These are phyloP conservation scores for Dermolepida albohirtum DNA, from an alignment of 2,888 invertebrate species.

Conservation along the genomic window DNA sequence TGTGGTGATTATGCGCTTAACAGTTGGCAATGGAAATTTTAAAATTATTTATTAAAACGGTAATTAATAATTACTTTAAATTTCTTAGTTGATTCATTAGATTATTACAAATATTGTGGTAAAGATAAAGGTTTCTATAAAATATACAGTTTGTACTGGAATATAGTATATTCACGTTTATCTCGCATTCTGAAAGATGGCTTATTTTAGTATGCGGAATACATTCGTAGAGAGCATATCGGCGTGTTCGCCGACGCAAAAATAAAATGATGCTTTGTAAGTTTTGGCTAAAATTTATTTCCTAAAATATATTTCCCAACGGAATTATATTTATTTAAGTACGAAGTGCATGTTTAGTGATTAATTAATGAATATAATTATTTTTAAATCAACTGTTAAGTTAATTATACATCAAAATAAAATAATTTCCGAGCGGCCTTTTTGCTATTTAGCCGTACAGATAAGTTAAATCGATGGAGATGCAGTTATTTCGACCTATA, in stretches of 20 bases:
- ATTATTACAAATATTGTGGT: no score
- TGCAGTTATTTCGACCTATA: conserved; percentile 35
- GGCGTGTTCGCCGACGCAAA: conserved; percentile 3
- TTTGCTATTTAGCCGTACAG: conserved; percentile 3
- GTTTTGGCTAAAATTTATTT: conserved; percentile 1
- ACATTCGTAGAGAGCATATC: conserved; percentile 11
- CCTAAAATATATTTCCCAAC: background rate
- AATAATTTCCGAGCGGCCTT: conserved; percentile 2
- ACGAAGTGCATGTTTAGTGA: no score
- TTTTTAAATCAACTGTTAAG: background rate
- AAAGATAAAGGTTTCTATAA: no score
- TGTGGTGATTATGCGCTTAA: no score
- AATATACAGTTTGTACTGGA: no score
- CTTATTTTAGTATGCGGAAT: conserved; percentile 28
- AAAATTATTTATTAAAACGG: no score
- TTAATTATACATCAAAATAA: background rate
- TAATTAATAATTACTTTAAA: no score
- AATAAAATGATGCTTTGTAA: conserved; percentile 35
- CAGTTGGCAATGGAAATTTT: no score
- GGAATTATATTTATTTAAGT: no score
- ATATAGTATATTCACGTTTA: background rate
- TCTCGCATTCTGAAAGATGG: background rate
- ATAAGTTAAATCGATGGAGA: conserved; percentile 34
- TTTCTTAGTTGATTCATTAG: no score
- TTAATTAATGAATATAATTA: no score